A percentile compares a stretch with the other conserved stretches of the same genome.
Evolutionary conservation across 2,888 invertebrate genomes (phyloP).

Genomic region (Drosophila greeni): DNA sequence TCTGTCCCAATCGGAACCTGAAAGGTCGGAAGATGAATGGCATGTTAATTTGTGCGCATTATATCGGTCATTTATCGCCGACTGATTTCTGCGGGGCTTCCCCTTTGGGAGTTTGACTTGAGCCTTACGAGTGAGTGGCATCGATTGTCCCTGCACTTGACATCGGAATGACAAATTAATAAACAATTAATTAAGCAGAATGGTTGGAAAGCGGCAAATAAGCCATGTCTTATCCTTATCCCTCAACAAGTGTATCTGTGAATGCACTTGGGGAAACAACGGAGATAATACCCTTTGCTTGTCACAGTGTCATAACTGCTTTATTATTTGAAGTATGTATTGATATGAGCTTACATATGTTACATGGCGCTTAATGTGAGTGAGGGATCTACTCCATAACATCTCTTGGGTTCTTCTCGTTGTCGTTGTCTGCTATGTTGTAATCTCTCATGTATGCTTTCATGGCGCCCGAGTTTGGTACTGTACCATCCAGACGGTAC

Average conservation of each 20-base stretch:
- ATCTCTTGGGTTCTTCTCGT: too few relatives aligned
- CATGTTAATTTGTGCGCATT: slow-evolving; percentile 59
- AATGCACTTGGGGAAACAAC: background rate
- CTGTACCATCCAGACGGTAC: too few relatives aligned
- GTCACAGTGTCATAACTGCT: background rate
- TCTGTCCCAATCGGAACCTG: background rate
- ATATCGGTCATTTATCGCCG: slow-evolving; percentile 42
- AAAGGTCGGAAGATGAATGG: slow-evolving; percentile 37
- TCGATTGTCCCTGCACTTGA: slow-evolving; percentile 24
- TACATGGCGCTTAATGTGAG: too few relatives aligned
- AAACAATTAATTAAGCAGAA: slow-evolving; percentile 29
- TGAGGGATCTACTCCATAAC: background rate
- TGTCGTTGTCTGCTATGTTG: too few relatives aligned
- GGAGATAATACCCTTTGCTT: background rate
- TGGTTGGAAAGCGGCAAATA: background rate
- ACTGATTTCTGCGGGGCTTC: slow-evolving; percentile 25
- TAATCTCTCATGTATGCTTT: too few relatives aligned
- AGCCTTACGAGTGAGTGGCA: background rate
- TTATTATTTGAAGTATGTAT: background rate
- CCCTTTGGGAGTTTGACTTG: background rate
- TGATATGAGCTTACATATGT: too few relatives aligned
- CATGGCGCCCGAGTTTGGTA: too few relatives aligned
- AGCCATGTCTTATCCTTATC: slow-evolving; percentile 3
- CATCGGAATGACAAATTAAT: slow-evolving; percentile 26
- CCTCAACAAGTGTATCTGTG: slow-evolving; percentile 22